Evolutionary conservation across 2,888 invertebrate species (phyloP).

Genomic region (Nineta flava): DNA sequence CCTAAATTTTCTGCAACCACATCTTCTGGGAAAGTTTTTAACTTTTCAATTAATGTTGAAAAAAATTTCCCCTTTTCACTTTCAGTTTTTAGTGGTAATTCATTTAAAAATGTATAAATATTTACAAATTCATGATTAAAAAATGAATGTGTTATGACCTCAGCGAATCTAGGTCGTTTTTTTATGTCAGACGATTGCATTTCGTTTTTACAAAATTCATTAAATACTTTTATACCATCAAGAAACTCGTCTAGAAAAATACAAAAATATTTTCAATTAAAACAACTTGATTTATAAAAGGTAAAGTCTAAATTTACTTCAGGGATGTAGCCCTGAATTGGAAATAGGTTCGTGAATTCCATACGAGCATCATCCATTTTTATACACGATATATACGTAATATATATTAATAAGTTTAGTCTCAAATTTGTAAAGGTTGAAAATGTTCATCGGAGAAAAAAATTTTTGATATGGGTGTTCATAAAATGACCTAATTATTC

Average conservation of each 20-base stretch:
- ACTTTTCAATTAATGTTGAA: slow-evolving; percentile 45
- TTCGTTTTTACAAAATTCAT: slow-evolving; percentile 48
- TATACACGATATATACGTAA: too few species aligned
- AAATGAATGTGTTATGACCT: slow-evolving; percentile 53
- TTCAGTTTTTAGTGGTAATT: slow-evolving; percentile 63
- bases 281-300: too few species aligned
- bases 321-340: too few species aligned
- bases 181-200: slow-evolving; percentile 48
- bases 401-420: too few species aligned
- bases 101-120: slow-evolving; percentile 68
- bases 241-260: slow-evolving; percentile 46
- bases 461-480: too few species aligned
- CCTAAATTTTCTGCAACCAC: slow-evolving; percentile 70
- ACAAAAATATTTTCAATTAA: background rate
- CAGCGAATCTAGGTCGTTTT: slow-evolving; percentile 48
- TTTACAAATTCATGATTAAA: slow-evolving; percentile 75
- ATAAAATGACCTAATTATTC: too few species aligned
- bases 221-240: slow-evolving; percentile 45
- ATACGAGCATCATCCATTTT: too few species aligned
- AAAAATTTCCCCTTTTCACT: slow-evolving; percentile 68
- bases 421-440: too few species aligned
- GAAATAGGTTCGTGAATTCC: too few species aligned
- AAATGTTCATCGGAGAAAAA: too few species aligned
- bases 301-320: too few species aligned
- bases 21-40: slow-evolving; percentile 60